Conservation (phyloP, 2,888 invertebrate genomes). For the Drosophila barbarae region DNA sequence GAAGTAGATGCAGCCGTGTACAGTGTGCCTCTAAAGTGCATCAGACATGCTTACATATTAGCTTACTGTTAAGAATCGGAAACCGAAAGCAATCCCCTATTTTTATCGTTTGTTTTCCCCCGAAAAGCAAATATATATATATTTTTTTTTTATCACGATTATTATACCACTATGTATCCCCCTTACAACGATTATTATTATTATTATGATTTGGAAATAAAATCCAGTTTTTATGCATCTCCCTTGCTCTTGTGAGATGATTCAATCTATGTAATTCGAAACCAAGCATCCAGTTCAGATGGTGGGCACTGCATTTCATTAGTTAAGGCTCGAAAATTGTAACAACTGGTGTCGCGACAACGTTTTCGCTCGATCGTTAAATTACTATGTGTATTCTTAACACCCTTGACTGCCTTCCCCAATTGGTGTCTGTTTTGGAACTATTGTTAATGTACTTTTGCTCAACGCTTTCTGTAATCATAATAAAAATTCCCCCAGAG, state of each 20-base stretch:
- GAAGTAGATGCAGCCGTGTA: conserved; percentile 8
- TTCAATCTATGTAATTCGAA: not conserved
- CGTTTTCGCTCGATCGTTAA: not conserved
- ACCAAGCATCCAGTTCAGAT: not conserved
- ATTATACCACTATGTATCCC: conserved; percentile 25
- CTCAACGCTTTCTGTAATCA: not conserved
- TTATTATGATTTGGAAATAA: conserved; percentile 49
- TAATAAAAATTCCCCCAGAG: not conserved
- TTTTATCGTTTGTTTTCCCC: conserved; percentile 59
- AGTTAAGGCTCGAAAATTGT: conserved; percentile 8
- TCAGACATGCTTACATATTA: conserved; percentile 1
- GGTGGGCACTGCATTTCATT: conserved; percentile 14
- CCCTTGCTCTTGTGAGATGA: conserved; percentile 9
- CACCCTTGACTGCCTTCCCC: not conserved
- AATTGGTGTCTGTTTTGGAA: conserved; percentile 1
- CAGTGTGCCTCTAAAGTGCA: conserved; percentile 1
- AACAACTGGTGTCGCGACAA: conserved; percentile 2
- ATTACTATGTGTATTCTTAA: not conserved
- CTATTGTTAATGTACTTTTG: not conserved
- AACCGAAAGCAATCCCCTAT: not conserved
- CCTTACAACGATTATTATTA: conserved; percentile 27
- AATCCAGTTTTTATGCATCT: conserved; percentile 25
- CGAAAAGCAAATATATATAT: conserved; percentile 13
- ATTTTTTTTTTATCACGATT: conserved; percentile 19
- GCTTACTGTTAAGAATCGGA: conserved; percentile 1